Evolutionary conservation across 2,888 invertebrate species (phyloP), one percentile per base, ranked within the genome.

Genomic region (Herminia tarsipennalis): DNA sequence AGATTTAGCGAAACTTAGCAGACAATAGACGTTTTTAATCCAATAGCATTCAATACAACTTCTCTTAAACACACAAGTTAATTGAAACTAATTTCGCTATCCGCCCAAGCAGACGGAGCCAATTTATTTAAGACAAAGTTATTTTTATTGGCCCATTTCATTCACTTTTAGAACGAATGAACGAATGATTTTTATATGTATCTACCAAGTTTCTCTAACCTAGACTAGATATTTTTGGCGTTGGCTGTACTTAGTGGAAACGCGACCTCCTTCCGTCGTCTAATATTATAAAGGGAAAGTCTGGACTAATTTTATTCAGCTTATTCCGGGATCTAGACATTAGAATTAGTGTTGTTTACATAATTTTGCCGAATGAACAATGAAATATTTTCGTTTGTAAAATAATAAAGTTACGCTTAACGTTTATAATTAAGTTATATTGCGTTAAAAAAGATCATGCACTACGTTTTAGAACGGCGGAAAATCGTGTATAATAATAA

Each of bases 71-170:
- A 56, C 36, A 54, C 56, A 32, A 56, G 47, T 50, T 67, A 70
- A 73, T 73, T 70, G 66, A 56, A 46, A 63, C 70, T 68, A 73
- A 73, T 70, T 70, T 56, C 50, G 62, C 66, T 60, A 69, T 65
- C 62, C 58, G 58, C 42, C 39, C 44, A 49, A 45, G 55, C 61
- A 50, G 73, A 66, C 72, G 55, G 56, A 60, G 40, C 46, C 69
- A 71, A 68, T 76, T 70, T 73, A 76, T 75, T 63, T 62, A 75
- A 72, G 75, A 71, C 69, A 53, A 61, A 67, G 66, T 66, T 81
- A 80, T 76, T 78, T 77, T 70, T 60, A 73, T 53, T 70, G 78
- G 55, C 71, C 80, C 57, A 74, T 71, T 81, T 80, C 52, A 58
- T 71, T 63, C 72, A 61, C 21, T 66, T 77, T 72, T 76, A 70